Conservation (phyloP, 2,888 invertebrate genomes). For the Trachelus tabidus region DNA sequence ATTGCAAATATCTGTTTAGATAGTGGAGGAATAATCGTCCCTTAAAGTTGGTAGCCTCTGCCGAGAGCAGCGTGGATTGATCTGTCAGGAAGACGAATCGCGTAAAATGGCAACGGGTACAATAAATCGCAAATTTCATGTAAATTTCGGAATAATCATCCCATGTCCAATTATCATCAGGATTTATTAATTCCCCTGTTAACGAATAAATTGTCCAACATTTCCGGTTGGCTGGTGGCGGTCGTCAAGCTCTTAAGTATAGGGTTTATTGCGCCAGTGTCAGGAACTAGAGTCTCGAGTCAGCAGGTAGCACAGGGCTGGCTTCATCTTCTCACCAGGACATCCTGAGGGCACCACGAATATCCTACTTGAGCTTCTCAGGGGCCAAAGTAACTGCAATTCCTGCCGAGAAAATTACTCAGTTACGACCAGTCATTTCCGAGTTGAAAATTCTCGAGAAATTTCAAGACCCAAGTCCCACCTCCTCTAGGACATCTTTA, state of each 20-base stretch:
- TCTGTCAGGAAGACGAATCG: neutral
- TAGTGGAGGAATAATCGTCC: neutral
- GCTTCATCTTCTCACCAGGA: neutral
- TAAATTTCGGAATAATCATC: neutral
- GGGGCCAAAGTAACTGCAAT: too few species aligned
- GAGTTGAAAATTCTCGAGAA: too few species aligned
- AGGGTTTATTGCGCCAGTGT: slow-evolving; percentile 20
- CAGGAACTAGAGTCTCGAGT: neutral
- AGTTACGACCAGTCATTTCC: too few species aligned
- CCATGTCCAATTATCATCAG: neutral
- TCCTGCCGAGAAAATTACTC: too few species aligned
- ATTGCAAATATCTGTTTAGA: neutral
- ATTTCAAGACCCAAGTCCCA: too few species aligned
- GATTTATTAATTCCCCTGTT: neutral
- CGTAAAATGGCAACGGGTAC: neutral
- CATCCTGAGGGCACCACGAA: neutral
- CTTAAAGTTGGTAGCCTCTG: neutral
- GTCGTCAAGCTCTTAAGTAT: slow-evolving; percentile 32
- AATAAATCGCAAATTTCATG: neutral
- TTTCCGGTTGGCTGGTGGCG: slow-evolving; percentile 10
- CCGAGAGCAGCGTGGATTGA: neutral
- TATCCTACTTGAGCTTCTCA: too few species aligned
- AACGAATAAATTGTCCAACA: neutral
- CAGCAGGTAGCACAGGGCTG: neutral
- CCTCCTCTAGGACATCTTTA: too few species aligned